Base-by-base conservation (phyloP, 2,113 vertebrate species). In the Crocuta crocuta region DNA sequence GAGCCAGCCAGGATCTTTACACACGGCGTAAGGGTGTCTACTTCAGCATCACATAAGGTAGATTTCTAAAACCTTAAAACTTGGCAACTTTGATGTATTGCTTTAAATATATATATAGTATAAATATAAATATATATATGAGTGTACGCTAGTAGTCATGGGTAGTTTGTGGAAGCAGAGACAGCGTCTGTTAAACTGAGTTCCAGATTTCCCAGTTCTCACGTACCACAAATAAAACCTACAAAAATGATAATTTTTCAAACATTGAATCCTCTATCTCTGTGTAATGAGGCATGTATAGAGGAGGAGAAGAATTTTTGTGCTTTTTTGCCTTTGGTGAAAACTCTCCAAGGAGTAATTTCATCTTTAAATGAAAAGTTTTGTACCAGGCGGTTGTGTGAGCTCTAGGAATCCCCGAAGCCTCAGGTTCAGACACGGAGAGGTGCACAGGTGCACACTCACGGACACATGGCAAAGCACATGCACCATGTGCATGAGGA, bases 221-320 rank as follows among this genome's bases (percentile, higher is more conserved):
- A 93, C 4, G 7, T 93, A 94, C 81, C 81, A 97, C 91, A 97
- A 97, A 97, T 97, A 96, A 97, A 95, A 94, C 85, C 81, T 96
- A 96, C 68, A 92, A 95, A 96, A 97, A 94, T 91, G 91, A 85
- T 95, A 88, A 90, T 97, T 97, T 95, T 96, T 86, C 97, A 94
- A 97, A 96, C 84, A 96, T 2, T 83, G 96, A 98, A 96, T 96
- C 91, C 68, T 97, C 97, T 94, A 68, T 97, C 81, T 96, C 94
- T 98, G 96, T 94, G 95, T 97, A 98, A 97, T 98, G 96, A 97
- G 93, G 84, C 94, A 89, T 96, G 70, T 8, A 97, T 90, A 88
- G 66, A 97, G 89, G 79, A 97, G 91, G 71, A 94, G 93, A 91
- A 92, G 83, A 96, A 95, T 94, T 94, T 97, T 93, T 97, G 93